Percentiles rank a stretch among this genome's conserved stretches.
These are phyloP conservation scores for Drosophila bocqueti DNA, from an alignment of 1,140 invertebrate species.

Conservation along the genomic window DNA sequence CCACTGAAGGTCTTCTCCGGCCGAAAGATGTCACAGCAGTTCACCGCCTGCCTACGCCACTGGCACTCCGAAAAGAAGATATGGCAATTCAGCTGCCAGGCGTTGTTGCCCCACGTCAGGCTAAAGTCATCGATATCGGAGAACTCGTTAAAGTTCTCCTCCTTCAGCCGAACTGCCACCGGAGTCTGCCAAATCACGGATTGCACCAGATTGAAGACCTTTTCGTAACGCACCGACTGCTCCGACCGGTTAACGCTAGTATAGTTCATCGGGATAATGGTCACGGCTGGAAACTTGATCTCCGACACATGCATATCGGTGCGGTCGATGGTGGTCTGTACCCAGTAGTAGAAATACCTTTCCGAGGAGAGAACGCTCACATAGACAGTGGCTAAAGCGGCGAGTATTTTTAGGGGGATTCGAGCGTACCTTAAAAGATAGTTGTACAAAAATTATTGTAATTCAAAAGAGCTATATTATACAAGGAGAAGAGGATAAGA, in stretches of 20 bases:
- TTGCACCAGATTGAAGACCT: conserved; percentile 44
- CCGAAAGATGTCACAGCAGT: conserved; percentile 65
- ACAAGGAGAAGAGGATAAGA: too few species aligned
- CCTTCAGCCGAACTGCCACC: background rate
- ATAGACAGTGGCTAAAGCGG: conserved; percentile 44
- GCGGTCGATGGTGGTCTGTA: conserved; percentile 74
- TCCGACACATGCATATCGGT: conserved; percentile 76
- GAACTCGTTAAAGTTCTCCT: conserved; percentile 24
- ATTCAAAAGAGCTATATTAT: background rate
- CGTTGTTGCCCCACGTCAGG: background rate
- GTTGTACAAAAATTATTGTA: too few species aligned
- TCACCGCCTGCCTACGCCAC: conserved; percentile 50
- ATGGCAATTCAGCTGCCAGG: conserved; percentile 38
- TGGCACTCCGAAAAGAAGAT: conserved; percentile 59
- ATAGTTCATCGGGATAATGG: conserved; percentile 61
- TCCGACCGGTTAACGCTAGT: background rate
- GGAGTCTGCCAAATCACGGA: conserved; percentile 34
- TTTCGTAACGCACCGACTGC: background rate
- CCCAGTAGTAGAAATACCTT: conserved; percentile 76
- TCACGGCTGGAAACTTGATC: conserved; percentile 70
- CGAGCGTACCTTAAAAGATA: conserved; percentile 14
- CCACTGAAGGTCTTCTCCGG: conserved; percentile 15
- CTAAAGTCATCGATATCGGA: conserved; percentile 11
- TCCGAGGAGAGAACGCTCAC: conserved; percentile 60
- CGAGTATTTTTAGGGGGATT: conserved; percentile 35